These are phyloP conservation scores for Heteromurus nitidus DNA, from an alignment of 2,888 invertebrate genomes.

Conservation along the genomic window DNA sequence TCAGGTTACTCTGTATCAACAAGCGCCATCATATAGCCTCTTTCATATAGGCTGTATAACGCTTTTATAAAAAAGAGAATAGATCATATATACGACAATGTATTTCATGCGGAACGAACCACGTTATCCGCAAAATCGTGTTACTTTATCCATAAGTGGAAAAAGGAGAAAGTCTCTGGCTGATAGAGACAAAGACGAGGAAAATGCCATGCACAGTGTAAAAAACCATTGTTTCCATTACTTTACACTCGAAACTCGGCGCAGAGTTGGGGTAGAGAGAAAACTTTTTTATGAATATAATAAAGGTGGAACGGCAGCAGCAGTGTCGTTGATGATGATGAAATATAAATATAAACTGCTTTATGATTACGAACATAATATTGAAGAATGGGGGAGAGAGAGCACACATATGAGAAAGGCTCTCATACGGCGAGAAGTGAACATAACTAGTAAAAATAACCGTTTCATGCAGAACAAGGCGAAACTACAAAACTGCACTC, in stretches of 20 bases:
- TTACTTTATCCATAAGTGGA: constrained; percentile 28
- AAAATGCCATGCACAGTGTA: not conserved
- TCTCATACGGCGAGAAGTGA: constrained; percentile 29
- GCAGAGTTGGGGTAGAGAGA: not conserved
- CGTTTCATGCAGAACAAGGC: too few species aligned
- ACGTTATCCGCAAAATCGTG: constrained; percentile 5
- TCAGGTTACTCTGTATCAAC: too few species aligned
- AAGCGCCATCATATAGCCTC: too few species aligned
- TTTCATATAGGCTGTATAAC: too few species aligned
- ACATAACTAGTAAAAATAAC: constrained; percentile 45
- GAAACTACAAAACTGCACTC: too few species aligned
- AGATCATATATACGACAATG: not conserved
- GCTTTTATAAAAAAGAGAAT: too few species aligned
- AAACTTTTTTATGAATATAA: not conserved
- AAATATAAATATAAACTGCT: not conserved
- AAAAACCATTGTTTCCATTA: not conserved
- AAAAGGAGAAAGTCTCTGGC: not conserved
- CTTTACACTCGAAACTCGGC: not conserved
- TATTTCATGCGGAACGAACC: not conserved
- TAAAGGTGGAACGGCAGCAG: constrained; percentile 3
- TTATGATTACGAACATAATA: not conserved
- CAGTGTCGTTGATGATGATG: not conserved
- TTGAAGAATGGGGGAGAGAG: constrained; percentile 13
- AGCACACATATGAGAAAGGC: not conserved
- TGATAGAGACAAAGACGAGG: not conserved